Evolutionary conservation across 1,140 invertebrate species (phyloP).

Genomic region (Probaryconus sp.): DNA sequence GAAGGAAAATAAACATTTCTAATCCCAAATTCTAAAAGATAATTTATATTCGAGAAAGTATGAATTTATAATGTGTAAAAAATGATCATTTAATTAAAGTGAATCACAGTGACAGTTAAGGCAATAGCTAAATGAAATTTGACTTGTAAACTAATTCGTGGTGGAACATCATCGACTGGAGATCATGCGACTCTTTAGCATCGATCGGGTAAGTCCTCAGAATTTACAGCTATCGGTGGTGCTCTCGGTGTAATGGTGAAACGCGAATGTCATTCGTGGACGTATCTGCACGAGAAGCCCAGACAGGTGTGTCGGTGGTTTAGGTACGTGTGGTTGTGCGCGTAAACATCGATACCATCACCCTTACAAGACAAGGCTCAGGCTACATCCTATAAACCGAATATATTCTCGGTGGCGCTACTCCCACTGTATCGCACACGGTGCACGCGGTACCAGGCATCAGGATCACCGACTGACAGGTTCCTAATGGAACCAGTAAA

Average conservation of each 20-base stretch:
- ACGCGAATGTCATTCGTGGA: constrained; percentile 57
- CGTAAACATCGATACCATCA: constrained; percentile 58
- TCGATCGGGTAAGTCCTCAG: constrained; percentile 58
- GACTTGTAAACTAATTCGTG: constrained; percentile 28
- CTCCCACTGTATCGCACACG: constrained; percentile 48
- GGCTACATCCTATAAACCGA: constrained; percentile 60
- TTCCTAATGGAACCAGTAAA: constrained; percentile 79
- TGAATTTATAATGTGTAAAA: no score
- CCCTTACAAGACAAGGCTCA: constrained; percentile 60
- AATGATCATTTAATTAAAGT: neutral
- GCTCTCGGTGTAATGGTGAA: constrained; percentile 50
- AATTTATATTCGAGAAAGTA: no score
- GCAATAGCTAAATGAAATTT: constrained; percentile 14
- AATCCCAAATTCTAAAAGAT: no score
- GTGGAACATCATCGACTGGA: constrained; percentile 33
- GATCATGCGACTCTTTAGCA: constrained; percentile 40
- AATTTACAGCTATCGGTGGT: constrained; percentile 65
- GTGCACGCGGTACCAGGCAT: constrained; percentile 66
- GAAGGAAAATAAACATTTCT: no score
- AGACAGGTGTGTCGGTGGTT: constrained; percentile 30
- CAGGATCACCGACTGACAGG: constrained; percentile 77
- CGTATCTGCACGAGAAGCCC: constrained; percentile 11
- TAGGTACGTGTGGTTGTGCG: constrained; percentile 21
- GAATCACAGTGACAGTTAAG: constrained; percentile 14
- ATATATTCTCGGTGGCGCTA: constrained; percentile 51